Evolutionary conservation across 2,888 invertebrate genomes (phyloP), one percentile per base, ranked within the genome.

Genomic region (Nymphalis urticae): DNA sequence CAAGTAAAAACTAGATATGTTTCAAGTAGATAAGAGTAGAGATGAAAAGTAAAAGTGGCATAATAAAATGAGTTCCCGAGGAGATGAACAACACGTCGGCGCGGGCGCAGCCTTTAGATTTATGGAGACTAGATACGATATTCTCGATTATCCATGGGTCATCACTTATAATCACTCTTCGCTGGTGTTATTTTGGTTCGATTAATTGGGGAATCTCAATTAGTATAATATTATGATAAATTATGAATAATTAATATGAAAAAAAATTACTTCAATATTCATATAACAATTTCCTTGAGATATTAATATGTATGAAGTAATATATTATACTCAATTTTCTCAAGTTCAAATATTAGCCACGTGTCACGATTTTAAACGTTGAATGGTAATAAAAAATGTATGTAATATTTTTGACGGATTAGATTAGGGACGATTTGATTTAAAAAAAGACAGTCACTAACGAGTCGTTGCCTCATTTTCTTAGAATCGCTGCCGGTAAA

Each of bases 41-140:
- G 75, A 76, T 83, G 85, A 88, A 32, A 89, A 88, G 88, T 87
- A 85, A 89, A 83, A 89, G 89, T 88, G 82, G 81, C 78, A 80
- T 84, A 82, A 88, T 88, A 87, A 88, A 88, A 88, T 82, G 77
- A 84, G 85, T 80, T 83, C 66, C 62, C 58, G 62, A 48, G 48
- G 32, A 47, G 47, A 61, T 47, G 48, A 48, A 27, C 54, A 32
- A 54, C 60, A 42, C 65, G 65, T 51, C 83, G 79, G 79, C 80
- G 75, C 69, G 76, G 75, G 75, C 75, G 78, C 73, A 74, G 76
- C 75, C 77, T 71, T 72, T 72, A 81, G 83, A 86, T 87, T 87
- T 86, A 87, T 85, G 83, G 80, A 72, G 74, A 66, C 76, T 72
- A 72, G 77, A 36, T 42, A 42, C 19, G 58, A 58, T 56, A 32